These are phyloP conservation scores for Eupithecia tripunctaria DNA, from an alignment of 2,888 invertebrate species.

Conservation along the genomic window DNA sequence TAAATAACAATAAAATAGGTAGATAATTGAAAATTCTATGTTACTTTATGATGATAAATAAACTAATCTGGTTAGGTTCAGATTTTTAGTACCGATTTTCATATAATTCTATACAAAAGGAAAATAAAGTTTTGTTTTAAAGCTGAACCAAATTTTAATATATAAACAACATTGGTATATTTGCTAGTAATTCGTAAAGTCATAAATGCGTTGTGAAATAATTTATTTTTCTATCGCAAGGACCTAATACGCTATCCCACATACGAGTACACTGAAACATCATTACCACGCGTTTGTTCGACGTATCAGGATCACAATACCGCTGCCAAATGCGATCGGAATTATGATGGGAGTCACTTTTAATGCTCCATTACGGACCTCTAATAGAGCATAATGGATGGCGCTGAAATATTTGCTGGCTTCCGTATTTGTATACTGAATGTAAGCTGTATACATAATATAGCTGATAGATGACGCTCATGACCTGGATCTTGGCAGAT, in stretches of 20 bases:
- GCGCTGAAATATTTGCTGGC: conserved; percentile 60
- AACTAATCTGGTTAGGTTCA: not conserved
- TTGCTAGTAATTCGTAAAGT: too few species aligned
- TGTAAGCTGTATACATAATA: conserved; percentile 14
- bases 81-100: too few species aligned
- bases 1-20: not conserved
- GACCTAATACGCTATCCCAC: conserved; percentile 36
- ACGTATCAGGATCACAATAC: conserved; percentile 79
- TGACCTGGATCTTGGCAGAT: conserved; percentile 7
- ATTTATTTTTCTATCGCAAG: not conserved
- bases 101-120: too few species aligned
- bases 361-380: conserved; percentile 68
- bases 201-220: not conserved
- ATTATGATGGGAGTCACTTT: conserved; percentile 75
- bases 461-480: conserved; percentile 1
- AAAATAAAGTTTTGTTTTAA: not conserved
- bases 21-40: not conserved
- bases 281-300: conserved; percentile 78
- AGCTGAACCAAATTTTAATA: not conserved
- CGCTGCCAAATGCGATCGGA: conserved; percentile 77
- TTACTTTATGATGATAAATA: too few species aligned
- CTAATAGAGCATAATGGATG: conserved; percentile 67
- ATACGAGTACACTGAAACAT: conserved; percentile 49
- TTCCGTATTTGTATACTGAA: conserved; percentile 51
- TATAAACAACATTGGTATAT: not conserved